Evolutionary conservation across 2,888 invertebrate species (phyloP), one percentile per base, ranked within the genome.

Genomic region (Zele albiditarsus): DNA sequence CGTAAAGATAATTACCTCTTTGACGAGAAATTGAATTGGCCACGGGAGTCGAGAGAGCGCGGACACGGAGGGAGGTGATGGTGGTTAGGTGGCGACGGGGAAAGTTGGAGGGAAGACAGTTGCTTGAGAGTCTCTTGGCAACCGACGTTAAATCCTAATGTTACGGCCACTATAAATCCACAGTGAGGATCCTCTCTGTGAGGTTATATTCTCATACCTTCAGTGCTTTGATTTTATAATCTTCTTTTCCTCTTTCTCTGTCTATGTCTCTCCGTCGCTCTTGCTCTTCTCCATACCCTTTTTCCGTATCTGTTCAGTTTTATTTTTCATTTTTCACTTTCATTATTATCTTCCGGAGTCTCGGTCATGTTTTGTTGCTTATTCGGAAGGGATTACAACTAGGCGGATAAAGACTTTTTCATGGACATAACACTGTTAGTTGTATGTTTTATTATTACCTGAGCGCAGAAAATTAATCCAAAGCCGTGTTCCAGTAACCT

Each of bases 401-500:
- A 31, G n/a, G n/a, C 5, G 49, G 53, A 72, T 72, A 72, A 31
- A 73, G 57, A 60, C 62, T 74, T 28, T 68, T 49, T 53, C 53
- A 28, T 6, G 46, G 16, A n/a, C 2, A 23, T 31, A 31, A 8
- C n/a, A 5, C 14, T 28, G 27, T 28, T 25, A n/a, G 53, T 60
- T 63, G 66, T 31, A 27, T 38, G 20, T 33, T 70, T 60, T n/a
- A 23, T 60, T 25, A 62, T 62, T 6, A 5, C 82, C 83, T 82
- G 75, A 80, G 38, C 28, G 74, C 79, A 80, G 80, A 77, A 82
- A 85, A 85, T 86, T 85, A 84, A 85, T 85, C 82, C 72, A 79
- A 73, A 77, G 83, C 78, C 79, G 82, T 77, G 82, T 82, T 83
- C 83, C 80, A 84, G 82, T 85, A 85, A 86, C 85, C 84, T 86